A percentile compares a stretch with the other conserved stretches of the same genome.
Conservation (phyloP, 2,113 vertebrate species). For the Lonchura striata region DNA sequence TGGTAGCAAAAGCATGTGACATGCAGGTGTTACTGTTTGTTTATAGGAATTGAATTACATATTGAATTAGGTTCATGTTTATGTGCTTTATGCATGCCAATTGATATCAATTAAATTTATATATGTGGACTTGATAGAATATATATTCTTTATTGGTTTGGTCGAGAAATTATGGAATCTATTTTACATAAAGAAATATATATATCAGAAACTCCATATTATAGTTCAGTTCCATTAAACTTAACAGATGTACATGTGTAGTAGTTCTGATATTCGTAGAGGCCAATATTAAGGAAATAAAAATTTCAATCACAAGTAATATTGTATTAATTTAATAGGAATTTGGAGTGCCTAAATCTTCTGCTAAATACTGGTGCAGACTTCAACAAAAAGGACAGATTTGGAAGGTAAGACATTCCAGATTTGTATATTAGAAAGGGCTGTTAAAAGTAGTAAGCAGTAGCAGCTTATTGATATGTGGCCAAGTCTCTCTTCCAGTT, state of each 20-base stretch:
- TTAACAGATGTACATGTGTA: not conserved
- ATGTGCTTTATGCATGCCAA: not conserved
- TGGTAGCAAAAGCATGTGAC: not conserved
- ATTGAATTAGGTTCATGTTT: not conserved
- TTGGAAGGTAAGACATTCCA: constrained; percentile 86
- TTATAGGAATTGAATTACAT: not conserved
- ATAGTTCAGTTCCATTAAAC: not conserved
- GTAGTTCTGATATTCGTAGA: not conserved
- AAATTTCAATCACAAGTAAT: not conserved
- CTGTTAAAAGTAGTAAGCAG: not conserved
- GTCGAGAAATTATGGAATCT: not conserved
- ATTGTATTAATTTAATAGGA: constrained; percentile 75
- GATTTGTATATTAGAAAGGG: not conserved
- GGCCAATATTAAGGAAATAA: not conserved
- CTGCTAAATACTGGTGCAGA: constrained; percentile 95
- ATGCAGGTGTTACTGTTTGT: not conserved
- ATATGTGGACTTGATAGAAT: not conserved
- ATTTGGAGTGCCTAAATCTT: constrained; percentile 98
- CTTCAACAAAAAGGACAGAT: constrained; percentile 97
- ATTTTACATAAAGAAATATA: not conserved
- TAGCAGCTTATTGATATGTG: not conserved
- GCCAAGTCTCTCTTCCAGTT: not conserved
- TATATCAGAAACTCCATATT: not conserved
- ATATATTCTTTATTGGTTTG: not conserved
- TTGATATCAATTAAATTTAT: not conserved